Conservation (phyloP, 2,888 invertebrate genomes). For the Tholera decimalis region DNA sequence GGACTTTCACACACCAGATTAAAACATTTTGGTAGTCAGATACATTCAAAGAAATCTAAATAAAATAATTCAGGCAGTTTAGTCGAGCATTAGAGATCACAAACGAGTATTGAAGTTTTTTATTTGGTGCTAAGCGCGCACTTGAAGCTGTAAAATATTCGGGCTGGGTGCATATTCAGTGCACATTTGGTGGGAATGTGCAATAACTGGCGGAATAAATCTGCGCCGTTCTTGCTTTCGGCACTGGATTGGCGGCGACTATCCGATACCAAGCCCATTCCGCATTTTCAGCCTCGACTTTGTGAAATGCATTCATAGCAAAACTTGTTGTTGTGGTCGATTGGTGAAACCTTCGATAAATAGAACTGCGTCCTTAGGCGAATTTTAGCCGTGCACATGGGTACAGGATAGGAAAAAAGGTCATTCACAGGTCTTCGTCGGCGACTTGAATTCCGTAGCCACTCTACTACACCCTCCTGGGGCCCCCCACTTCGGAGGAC, state of each 20-base stretch:
- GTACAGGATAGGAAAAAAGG: too few species aligned
- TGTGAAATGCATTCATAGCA: too few species aligned
- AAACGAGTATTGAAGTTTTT: conserved; percentile 48
- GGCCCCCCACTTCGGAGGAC: too few species aligned
- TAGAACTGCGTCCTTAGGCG: too few species aligned
- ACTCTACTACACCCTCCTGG: too few species aligned
- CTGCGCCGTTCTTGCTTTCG: conserved; percentile 72
- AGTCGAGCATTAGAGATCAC: conserved; percentile 44
- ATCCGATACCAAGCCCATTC: conserved; percentile 68
- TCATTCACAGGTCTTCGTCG: too few species aligned
- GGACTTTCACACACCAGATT: not conserved
- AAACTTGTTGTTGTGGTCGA: too few species aligned
- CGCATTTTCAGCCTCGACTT: conserved; percentile 62
- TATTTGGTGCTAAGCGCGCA: conserved; percentile 57
- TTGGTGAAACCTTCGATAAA: too few species aligned
- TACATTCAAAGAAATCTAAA: conserved; percentile 13
- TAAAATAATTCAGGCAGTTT: conserved; percentile 35
- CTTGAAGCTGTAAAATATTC: conserved; percentile 74
- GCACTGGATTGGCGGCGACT: conserved; percentile 72
- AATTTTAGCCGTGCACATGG: too few species aligned
- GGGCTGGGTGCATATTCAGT: conserved; percentile 70
- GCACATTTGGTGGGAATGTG: conserved; percentile 80
- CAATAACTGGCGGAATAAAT: conserved; percentile 80
- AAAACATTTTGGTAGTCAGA: not conserved
- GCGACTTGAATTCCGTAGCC: too few species aligned